Base-by-base conservation (phyloP, 2,888 invertebrate species). In the Drosophila greeni region DNA sequence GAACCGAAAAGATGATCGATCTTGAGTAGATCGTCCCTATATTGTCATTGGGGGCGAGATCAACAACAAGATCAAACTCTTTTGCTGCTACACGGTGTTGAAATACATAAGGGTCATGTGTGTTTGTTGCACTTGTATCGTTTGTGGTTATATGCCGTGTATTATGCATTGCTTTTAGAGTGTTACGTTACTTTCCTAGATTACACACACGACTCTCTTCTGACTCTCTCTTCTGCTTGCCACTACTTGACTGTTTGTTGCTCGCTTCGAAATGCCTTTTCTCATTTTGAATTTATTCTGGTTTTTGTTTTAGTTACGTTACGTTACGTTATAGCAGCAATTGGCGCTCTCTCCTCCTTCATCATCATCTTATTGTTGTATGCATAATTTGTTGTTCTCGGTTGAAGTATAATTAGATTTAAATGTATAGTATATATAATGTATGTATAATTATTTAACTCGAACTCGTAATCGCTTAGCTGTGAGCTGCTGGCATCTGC, bases 401-500 rank as follows among this genome's bases (percentile, higher is more conserved):
- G 58, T 67, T 75, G 73, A 70, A 74, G 67, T 79, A 73, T 81
- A 70, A 72, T 80, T 82, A 79, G 56, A 64, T 71, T 81, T 83
- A 71, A 70, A 67, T 77, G 70, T 80, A 74, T 78, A 74, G 64
- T 78, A 64, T 82, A 69, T 82, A 79, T 76, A 75, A 72, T 82
- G 71, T 83, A 78, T 83, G 74, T 82, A 82, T 77, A 80, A 75
- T 80, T 82, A 80, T 79, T 80, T 80, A 82, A 76, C 84, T 75
- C 76, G 75, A 83, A 81, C 79, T 81, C 78, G 74, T 71, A 61
- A 76, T 73, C 80, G 74, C 75, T 67, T 60, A 59, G 72, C 73
- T 76, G 53, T 58, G 57, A 70, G 78, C 66, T 72, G 62, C 61
- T 70, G 56, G 67, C 71, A 36, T 34, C 55, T 58, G 39, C 37